Evolutionary conservation across 2,797 vertebrate genomes (phyloP), one percentile per base, ranked within the genome.

Genomic region (Coluber constrictor): DNA sequence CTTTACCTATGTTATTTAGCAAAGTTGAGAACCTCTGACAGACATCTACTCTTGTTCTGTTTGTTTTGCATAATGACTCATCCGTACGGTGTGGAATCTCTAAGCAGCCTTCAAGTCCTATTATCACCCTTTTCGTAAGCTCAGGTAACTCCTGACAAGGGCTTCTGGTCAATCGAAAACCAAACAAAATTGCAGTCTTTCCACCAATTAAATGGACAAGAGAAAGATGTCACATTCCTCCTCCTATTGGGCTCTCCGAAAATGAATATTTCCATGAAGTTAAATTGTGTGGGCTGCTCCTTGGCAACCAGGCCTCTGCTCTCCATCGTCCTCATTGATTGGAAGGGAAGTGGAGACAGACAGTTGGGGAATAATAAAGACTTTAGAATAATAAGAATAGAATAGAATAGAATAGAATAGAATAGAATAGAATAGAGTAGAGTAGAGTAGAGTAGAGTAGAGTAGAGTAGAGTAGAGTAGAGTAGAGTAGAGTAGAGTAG

Each of bases 101-200:
- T 96, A 94, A 95, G 56, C 92, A 88, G 88, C 94, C 1, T 61
- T 96, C 96, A 95, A 90, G 79, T 94, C 94, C 92, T 95, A 95
- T 96, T 95, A 96, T 91, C 91, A 88, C 63, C 93, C 90, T 90
- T 90, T 90, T 88, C 23, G 2, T 63, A 59, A 60, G 29, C 87
- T 9, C 91, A 56, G 63, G 60, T 91, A 92, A 92, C 87, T 93
- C 94, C 83, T 93, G 96, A 96, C 95, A 95, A 95, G 96, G 95
- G 95, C 95, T 95, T 93, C 93, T 96, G 96, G 93, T 94, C 96
- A 95, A 94, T 86, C 89, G 90, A 96, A 94, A 74, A 92, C 92
- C 93, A 95, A 94, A 95, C 37, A 94, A 95, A 96, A 96, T 93
- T 96, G 94, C 95, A 96, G 96, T 96, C 96, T 95, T 95, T 94